Evolutionary conservation across 2,113 vertebrate genomes (phyloP).

Genomic region (Antechinus flavipes): DNA sequence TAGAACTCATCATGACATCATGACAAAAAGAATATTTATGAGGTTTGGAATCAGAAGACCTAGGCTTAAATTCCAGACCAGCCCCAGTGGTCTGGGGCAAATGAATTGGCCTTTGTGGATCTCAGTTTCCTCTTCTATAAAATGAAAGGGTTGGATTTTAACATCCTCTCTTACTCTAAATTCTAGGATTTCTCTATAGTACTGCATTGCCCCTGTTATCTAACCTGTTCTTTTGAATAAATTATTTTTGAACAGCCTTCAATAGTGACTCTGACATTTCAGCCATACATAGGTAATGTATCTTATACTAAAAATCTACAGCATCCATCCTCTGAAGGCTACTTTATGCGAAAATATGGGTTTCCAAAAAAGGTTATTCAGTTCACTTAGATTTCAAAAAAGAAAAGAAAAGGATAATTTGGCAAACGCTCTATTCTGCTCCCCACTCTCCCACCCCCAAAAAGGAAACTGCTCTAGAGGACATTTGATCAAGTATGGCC

Average conservation of each 20-base stretch:
- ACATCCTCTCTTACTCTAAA: neutral
- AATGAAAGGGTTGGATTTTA: neutral
- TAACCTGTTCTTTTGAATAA: neutral
- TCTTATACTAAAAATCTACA: neutral
- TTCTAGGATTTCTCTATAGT: neutral
- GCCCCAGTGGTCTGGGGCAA: neutral
- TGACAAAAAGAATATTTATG: neutral
- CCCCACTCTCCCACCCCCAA: neutral
- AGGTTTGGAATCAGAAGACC: neutral
- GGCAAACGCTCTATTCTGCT: neutral
- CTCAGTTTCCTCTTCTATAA: neutral
- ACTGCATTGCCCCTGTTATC: neutral
- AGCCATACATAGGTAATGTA: neutral
- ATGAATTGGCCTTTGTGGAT: neutral
- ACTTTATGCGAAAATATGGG: neutral
- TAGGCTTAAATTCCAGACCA: neutral
- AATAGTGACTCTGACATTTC: neutral
- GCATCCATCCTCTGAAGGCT: neutral
- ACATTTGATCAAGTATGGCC: neutral
- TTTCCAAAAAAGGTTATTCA: neutral
- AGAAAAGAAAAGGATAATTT: neutral
- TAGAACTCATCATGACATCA: neutral
- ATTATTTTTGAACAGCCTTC: neutral
- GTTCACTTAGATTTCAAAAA: neutral
- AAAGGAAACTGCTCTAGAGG: neutral